Base-by-base conservation (phyloP, 2,113 vertebrate species). In the Engystomops pustulosus region DNA sequence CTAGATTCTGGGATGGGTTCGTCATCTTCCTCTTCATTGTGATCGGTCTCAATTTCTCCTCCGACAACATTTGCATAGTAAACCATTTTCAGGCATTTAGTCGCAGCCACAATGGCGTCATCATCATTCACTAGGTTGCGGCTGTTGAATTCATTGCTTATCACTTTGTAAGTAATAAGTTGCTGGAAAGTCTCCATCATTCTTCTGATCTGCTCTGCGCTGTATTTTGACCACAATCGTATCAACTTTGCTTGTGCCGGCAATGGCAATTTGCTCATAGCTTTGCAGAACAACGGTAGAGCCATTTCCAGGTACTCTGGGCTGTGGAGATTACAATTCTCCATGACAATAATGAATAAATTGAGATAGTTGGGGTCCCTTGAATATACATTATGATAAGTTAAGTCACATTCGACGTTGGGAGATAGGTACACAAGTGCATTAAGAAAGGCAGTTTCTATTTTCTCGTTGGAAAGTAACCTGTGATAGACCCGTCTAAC, bases 161-260 rank as follows among this genome's bases (percentile, higher is more conserved):
- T 94, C 18, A 99, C 95, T 38, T 97, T 98, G 93, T 96, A 99
- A 5, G 98, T 99, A 88, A 99, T 99, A 86, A 99, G 95, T 87
- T 99, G 98, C 89, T 99, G 98, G 93, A 99, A 99, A 5, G 97
- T 99, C 91, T 99, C 98, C 92, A 97, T 96, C 94, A 99, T 95
- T 74, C 96, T 94, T 36, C 96, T 94, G 86, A 98, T 94, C 90
- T 97, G 96, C 14, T 94, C 93, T 12, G 94, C 93, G 18, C 91
- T 94, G 68, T 95, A 97, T 18, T 89, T 92, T 1, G 98, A 96
- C 98, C 98, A 99, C 80, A 99, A 91, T 85, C 94, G 93, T 3
- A 96, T 91, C 85, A 99, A 91, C 85, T 95, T 95, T 71, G 96
- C 96, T 86, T 97, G 95, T 23, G 96, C 98, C 0, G 92, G 89